Base-by-base conservation (phyloP, 2,113 vertebrate species). In the Serinus canaria region DNA sequence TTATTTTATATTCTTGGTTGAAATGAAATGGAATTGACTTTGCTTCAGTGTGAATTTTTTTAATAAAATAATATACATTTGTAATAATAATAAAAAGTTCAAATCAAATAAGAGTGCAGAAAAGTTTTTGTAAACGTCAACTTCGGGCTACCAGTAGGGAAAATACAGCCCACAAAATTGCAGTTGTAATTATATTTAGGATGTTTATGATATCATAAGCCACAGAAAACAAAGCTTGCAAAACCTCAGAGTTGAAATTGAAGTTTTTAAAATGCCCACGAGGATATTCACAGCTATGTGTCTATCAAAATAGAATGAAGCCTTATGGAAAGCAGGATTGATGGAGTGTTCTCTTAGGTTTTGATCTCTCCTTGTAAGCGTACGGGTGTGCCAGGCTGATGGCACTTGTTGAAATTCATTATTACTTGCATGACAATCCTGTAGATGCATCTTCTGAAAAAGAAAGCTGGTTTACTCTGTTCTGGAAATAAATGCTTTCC, bases 1-100 rank as follows among this genome's bases (percentile, higher is more conserved):
- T 98, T 98, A 98, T 99, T 99, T 99, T 99, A 97, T 99, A 99
- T 99, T 97, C 97, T 98, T 97, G 97, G 98, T 98, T 98, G 98
- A 99, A 99, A 99, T 99, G 98, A 99, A 99, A 98, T 96, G 97
- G 98, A 98, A 98, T 98, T 98, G 98, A 98, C 98, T 98, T 98
- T 97, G 97, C 91, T 97, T 98, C 95, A 95, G 83, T 97, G 96
- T 97, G 97, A 82, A 89, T 97, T 97, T 97, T 97, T 97, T 95
- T 69, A 94, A 97, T 97, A 97, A 96, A 97, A 92, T 94, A 96
- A 92, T 96, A 97, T 96, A 91, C 92, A 86, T 95, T 96, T 94
- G 90, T 95, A 93, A 93, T 92, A 96, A 96, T 90, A 95, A 97
- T 96, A 91, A 95, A 97, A 93, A 91, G 79, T 96, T 96, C 87